Percentiles rank a stretch among this genome's conserved stretches.
Conservation (phyloP, 2,113 vertebrate genomes). For the Pangasianodon hypophthalmus region DNA sequence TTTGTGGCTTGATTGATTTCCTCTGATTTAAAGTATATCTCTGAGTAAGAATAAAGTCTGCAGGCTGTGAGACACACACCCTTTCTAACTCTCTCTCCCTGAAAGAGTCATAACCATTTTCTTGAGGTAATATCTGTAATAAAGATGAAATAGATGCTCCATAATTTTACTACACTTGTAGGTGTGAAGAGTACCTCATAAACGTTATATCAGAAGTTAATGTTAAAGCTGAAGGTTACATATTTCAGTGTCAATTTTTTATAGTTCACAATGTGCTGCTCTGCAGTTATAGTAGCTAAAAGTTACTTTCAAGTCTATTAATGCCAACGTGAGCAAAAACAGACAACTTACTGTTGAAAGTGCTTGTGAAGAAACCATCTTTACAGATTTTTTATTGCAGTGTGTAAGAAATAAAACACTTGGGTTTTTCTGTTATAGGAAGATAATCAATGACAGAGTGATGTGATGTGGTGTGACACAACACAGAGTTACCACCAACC, state of each 20-base stretch:
- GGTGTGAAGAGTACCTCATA: neutral
- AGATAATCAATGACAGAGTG: neutral
- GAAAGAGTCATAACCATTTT: neutral
- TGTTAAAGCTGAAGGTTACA: neutral
- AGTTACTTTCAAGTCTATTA: neutral
- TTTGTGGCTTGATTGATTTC: conserved; percentile 7
- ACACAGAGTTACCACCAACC: no score
- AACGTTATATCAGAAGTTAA: neutral
- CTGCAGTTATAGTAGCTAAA: neutral
- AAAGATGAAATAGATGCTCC: neutral
- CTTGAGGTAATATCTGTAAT: conserved; percentile 8
- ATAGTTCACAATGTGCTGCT: neutral
- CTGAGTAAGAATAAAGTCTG: neutral
- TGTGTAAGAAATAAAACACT: neutral
- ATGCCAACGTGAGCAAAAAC: neutral
- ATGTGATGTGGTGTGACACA: neutral
- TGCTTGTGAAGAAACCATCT: neutral
- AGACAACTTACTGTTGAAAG: neutral
- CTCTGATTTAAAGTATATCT: neutral
- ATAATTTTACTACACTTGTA: neutral
- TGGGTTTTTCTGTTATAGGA: neutral
- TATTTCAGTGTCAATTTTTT: conserved; percentile 10
- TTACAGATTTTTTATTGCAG: neutral
- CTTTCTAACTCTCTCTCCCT: neutral
- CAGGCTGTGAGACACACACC: neutral